Conservation (phyloP, 1,140 invertebrate species). For the Caerostris extrusa region DNA sequence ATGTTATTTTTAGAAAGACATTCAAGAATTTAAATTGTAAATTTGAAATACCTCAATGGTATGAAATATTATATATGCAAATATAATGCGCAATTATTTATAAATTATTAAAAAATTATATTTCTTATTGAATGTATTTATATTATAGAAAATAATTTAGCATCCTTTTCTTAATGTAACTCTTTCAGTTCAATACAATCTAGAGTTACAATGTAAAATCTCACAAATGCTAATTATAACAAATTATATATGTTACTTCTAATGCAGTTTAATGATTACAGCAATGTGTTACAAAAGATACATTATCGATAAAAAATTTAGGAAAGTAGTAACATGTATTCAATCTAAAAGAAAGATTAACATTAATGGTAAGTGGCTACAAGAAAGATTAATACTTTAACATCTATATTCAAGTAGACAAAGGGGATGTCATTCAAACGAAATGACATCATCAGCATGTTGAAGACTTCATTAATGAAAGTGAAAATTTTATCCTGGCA, state of each 20-base stretch:
- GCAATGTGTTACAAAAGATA: not conserved
- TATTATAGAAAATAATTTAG: too few species aligned
- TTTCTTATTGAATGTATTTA: too few species aligned
- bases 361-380: not conserved
- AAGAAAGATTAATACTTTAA: not conserved
- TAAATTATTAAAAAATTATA: too few species aligned
- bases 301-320: not conserved
- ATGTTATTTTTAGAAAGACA: too few species aligned
- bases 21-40: too few species aligned
- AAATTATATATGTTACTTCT: not conserved
- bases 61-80: too few species aligned
- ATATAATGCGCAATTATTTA: too few species aligned
- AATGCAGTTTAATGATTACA: not conserved
- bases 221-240: not conserved
- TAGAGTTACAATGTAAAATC: not conserved
- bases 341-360: not conserved
- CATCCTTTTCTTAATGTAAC: too few species aligned
- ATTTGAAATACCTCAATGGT: too few species aligned
- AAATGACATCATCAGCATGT: not conserved
- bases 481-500: not conserved
- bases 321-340: not conserved
- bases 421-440: not conserved
- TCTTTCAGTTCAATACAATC: too few species aligned
- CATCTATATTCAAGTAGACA: not conserved
- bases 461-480: not conserved